Evolutionary conservation across 2,797 vertebrate genomes (phyloP).

Genomic region (Muraenolepis orangiensis): DNA sequence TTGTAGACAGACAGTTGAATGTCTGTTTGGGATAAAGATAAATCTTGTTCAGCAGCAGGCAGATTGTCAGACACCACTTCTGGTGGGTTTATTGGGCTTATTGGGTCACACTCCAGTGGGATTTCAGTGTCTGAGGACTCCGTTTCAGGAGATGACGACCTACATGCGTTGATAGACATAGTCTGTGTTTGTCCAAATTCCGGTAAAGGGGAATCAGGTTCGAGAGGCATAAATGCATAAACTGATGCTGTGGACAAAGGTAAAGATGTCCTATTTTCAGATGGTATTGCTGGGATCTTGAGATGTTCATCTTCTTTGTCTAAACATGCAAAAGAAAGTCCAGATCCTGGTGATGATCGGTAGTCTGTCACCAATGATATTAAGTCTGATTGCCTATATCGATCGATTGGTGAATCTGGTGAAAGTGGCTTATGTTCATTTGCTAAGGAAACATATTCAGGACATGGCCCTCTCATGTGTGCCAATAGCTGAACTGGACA

Average conservation of each 20-base stretch:
- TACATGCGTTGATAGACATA: neutral
- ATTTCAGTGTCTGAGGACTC: slow-evolving; percentile 17
- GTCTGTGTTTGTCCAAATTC: neutral
- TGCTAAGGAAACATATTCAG: neutral
- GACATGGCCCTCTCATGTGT: neutral
- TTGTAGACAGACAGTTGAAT: slow-evolving; percentile 13
- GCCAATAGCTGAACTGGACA: neutral
- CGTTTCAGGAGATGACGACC: slow-evolving; percentile 9
- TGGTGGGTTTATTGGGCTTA: neutral
- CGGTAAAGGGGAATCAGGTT: slow-evolving; percentile 15
- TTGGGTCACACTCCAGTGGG: neutral
- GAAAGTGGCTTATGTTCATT: slow-evolving; percentile 7
- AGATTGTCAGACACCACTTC: neutral
- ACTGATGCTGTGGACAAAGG: slow-evolving; percentile 19
- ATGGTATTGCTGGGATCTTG: slow-evolving; percentile 5
- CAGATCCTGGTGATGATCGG: slow-evolving; percentile 17
- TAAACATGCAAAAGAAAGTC: slow-evolving; percentile 37
- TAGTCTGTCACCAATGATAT: neutral
- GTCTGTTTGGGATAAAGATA: slow-evolving; percentile 11
- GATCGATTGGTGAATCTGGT: slow-evolving; percentile 52
- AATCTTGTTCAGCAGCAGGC: slow-evolving; percentile 8
- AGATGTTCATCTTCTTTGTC: slow-evolving; percentile 9
- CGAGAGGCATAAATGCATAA: neutral
- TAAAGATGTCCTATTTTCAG: slow-evolving; percentile 5
- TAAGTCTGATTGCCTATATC: slow-evolving; percentile 18